phyloP scores from a whole-genome alignment of 2,888 invertebrate genomes.

The Crematogaster levior region DNA sequence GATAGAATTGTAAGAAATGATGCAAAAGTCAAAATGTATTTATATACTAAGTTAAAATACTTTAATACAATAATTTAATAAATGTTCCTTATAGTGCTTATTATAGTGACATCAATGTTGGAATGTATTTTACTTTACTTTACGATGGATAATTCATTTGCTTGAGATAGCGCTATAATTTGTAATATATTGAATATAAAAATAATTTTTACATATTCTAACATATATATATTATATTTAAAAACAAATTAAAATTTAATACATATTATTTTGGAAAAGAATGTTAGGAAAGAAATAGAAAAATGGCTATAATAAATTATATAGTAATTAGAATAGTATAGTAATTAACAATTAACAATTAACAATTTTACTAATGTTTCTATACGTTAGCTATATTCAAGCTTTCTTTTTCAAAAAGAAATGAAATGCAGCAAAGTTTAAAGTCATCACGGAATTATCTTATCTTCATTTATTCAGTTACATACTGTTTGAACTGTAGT shows the following conservation, averaged over 20 bases:
- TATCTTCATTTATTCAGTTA: conserved; percentile 50
- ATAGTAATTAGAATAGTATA: neutral
- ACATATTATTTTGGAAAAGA: neutral
- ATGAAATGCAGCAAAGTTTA: conserved; percentile 4
- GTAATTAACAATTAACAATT: neutral
- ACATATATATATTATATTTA: neutral
- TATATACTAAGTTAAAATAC: neutral
- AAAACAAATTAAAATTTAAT: neutral
- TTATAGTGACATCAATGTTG: neutral
- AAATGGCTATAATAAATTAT: neutral
- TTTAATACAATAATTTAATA: no score
- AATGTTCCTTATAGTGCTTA: no score
- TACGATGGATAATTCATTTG: neutral
- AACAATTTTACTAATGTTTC: neutral
- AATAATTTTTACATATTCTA: neutral
- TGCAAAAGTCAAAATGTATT: neutral
- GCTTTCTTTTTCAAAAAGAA: neutral
- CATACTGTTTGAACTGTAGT: conserved; percentile 35
- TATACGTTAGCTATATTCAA: neutral
- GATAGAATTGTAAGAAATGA: neutral
- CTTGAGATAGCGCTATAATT: neutral
- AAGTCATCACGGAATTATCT: conserved; percentile 39
- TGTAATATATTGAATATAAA: conserved; percentile 10
- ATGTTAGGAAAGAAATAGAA: neutral
- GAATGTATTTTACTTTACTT: neutral